Percentiles rank a stretch among this genome's conserved stretches.
These are phyloP conservation scores for Tanypteryx hageni DNA, from an alignment of 2,888 invertebrate genomes.

Conservation along the genomic window DNA sequence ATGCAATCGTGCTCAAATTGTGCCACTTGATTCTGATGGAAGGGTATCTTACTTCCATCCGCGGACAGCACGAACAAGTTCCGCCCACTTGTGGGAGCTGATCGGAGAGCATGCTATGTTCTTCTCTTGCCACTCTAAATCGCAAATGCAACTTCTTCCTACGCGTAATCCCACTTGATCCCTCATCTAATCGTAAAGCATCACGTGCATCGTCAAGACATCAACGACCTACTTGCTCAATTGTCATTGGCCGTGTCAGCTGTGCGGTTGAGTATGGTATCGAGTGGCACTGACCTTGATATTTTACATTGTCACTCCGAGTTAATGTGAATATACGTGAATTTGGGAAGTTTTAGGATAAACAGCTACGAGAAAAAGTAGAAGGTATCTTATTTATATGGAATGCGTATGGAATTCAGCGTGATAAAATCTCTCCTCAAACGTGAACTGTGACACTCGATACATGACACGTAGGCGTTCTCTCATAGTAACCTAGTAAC, in stretches of 20 bases:
- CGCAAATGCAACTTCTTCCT: slow-evolving; percentile 46
- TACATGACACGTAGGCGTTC: background rate
- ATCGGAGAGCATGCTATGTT: slow-evolving; percentile 1
- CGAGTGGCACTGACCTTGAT: slow-evolving; percentile 56
- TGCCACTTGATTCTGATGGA: slow-evolving; percentile 37
- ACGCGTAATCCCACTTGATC: slow-evolving; percentile 39
- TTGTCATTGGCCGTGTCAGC: slow-evolving; percentile 50
- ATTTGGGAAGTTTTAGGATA: too few relatives aligned
- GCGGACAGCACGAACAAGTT: slow-evolving; percentile 16
- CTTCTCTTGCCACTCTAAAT: slow-evolving; percentile 22
- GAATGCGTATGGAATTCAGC: too few relatives aligned
- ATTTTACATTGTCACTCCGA: background rate
- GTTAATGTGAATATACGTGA: too few relatives aligned
- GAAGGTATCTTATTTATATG: too few relatives aligned
- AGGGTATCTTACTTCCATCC: background rate
- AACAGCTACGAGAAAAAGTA: too few relatives aligned
- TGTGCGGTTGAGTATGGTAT: slow-evolving; percentile 25
- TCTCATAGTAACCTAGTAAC: background rate
- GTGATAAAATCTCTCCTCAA: background rate
- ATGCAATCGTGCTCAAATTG: slow-evolving; percentile 18
- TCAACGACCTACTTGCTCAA: slow-evolving; percentile 60
- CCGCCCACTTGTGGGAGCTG: background rate
- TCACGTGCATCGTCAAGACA: slow-evolving; percentile 37
- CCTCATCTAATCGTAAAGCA: slow-evolving; percentile 34
- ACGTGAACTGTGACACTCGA: background rate